These are phyloP conservation scores for Micromussa lordhowensis DNA, from an alignment of 92 coral and sea anemone genomes.

Conservation along the genomic window DNA sequence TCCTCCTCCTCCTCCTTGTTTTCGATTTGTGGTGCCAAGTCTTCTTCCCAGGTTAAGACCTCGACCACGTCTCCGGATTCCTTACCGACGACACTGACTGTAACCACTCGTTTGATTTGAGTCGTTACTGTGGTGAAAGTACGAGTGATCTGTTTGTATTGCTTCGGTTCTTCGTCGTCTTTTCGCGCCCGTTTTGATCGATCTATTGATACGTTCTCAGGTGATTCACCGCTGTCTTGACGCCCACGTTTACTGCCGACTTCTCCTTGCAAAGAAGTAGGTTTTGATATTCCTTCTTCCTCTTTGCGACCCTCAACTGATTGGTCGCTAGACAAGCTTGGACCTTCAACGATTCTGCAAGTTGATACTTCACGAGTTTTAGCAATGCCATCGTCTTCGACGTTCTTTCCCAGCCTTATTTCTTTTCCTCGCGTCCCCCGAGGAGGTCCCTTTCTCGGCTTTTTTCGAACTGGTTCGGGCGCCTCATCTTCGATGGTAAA, in stretches of 20 bases:
- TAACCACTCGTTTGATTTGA: conserved; percentile 58
- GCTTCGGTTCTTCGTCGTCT: conserved; percentile 4
- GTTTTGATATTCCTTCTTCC: neutral
- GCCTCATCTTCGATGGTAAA: conserved; percentile 74
- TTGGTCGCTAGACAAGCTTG: conserved; percentile 1
- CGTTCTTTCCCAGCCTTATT: neutral
- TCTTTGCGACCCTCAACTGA: neutral
- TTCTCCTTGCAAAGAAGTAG: neutral
- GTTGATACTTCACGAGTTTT: conserved; percentile 7
- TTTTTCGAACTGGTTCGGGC: conserved; percentile 56
- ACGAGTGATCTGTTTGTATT: conserved; percentile 59
- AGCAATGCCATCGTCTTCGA: neutral
- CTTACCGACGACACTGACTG: conserved; percentile 51
- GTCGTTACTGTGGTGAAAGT: conserved; percentile 71
- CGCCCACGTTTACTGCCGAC: conserved; percentile 13
- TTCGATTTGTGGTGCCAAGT: conserved; percentile 54
- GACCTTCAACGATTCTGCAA: neutral
- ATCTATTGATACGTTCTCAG: conserved; percentile 17
- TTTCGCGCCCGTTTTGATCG: conserved; percentile 32
- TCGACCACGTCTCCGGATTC: conserved; percentile 59
- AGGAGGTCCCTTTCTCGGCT: conserved; percentile 26
- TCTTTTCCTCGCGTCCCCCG: conserved; percentile 7
- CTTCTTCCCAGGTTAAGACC: conserved; percentile 54
- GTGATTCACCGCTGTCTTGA: conserved; percentile 6
- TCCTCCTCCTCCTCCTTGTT: conserved; percentile 49